Evolutionary conservation across 2,888 invertebrate genomes (phyloP), one percentile per base, ranked within the genome.

Genomic region (Cheilosia urbana): DNA sequence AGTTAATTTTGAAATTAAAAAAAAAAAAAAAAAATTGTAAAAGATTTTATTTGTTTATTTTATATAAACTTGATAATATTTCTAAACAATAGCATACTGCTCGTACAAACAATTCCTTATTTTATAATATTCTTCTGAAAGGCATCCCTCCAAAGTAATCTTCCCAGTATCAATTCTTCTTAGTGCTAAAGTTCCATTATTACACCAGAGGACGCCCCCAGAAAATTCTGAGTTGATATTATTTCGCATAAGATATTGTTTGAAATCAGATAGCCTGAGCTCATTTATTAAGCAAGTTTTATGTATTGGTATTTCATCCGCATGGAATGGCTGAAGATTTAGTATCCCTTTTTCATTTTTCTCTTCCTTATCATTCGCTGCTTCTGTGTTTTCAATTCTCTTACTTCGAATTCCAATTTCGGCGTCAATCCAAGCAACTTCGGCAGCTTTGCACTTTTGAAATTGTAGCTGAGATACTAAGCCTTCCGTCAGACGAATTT

Each of bases 401-500:
- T 95, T 93, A 58, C 95, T 94, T 0, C 95, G 93, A 17, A 94
- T 93, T 13, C 94, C 94, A 76, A 97, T 95, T 88, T 95, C 93
- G 0, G 97, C 98, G 90, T 97, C 96, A 13, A 99, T 94, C 99
- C 99, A 99, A 0, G 99, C 97, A n/a, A 99, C 95, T 92, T 99
- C 99, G 0, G 97, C 96, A 89, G 98, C 97, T 88, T 96, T 96
- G 57, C 95, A 95, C 89, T 95, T 95, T 84, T 97, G 96, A 93
- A 99, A 98, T 87, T 95, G 94, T 76, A 99, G 92, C 9, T 96
- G 96, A 1, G 97, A 96, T 87, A 99, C 96, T 81, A 99, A 93
- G 4, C 97, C 96, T 92, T 99, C 99, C 2, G 98, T 98, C 53
- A 99, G 93, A 69, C 97, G 96, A 84, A 98, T 98, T 94, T 99